Percentiles rank a stretch among this genome's conserved stretches.
phyloP scores from a whole-genome alignment of 2,888 invertebrate species.

The Drosophila eohydei region DNA sequence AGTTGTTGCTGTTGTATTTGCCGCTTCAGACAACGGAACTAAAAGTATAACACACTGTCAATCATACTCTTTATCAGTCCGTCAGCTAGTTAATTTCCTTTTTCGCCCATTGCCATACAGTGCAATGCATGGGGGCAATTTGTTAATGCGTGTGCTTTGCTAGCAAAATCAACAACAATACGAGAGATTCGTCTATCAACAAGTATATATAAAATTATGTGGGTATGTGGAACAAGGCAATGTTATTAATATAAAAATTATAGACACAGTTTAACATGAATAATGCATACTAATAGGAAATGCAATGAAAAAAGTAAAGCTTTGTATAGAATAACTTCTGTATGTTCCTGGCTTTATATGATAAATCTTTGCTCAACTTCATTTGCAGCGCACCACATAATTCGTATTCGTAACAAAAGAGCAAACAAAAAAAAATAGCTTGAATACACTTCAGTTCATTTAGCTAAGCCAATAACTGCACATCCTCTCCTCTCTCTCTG shows the following conservation, averaged over 20 bases:
- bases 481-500: no score
- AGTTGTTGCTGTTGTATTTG: slow-evolving; percentile 2
- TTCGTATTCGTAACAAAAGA: background rate
- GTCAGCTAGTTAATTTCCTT: slow-evolving; percentile 32
- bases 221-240: slow-evolving; percentile 16
- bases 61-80: slow-evolving; percentile 2
- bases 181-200: slow-evolving; percentile 8
- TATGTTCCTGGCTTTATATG: background rate
- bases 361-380: no score
- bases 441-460: background rate
- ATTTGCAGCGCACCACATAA: background rate
- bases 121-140: slow-evolving; percentile 38
- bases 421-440: background rate
- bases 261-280: background rate
- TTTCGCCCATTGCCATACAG: slow-evolving; percentile 40
- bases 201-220: slow-evolving; percentile 7
- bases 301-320: background rate
- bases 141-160: slow-evolving; percentile 28
- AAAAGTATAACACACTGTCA: slow-evolving; percentile 31
- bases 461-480: background rate
- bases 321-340: background rate
- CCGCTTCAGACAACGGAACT: slow-evolving; percentile 27
- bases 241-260: slow-evolving; percentile 2
- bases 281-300: background rate
- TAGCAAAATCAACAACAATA: slow-evolving; percentile 2